Conservation (phyloP, 2,113 vertebrate genomes). For the Turdus rufiventris region DNA sequence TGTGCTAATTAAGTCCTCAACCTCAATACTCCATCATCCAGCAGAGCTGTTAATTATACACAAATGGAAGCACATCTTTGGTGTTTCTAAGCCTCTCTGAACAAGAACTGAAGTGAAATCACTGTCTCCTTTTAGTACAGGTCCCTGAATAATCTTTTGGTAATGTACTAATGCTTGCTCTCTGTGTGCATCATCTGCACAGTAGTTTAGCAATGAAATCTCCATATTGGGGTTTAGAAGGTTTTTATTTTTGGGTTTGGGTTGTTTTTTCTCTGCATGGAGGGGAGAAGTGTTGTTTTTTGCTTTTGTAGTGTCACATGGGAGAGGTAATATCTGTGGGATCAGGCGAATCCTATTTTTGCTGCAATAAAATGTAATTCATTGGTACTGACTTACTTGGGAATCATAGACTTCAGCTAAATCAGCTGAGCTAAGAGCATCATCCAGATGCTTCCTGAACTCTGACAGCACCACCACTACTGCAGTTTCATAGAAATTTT, state of each 20-base stretch:
- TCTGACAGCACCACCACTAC: not conserved
- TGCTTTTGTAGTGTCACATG: not conserved
- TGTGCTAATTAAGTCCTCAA: not conserved
- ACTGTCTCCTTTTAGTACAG: not conserved
- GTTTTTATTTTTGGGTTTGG: not conserved
- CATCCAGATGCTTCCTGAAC: not conserved
- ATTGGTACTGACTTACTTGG: not conserved
- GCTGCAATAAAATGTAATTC: not conserved
- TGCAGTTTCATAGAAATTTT: not conserved
- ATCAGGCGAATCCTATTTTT: not conserved
- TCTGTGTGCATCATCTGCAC: not conserved
- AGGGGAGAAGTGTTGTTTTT: not conserved
- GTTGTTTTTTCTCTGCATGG: not conserved
- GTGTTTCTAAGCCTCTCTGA: conserved; percentile 1
- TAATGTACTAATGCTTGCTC: not conserved
- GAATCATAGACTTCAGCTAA: not conserved
- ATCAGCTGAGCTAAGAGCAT: not conserved
- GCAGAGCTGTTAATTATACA: not conserved
- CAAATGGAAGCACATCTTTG: not conserved
- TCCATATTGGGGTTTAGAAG: not conserved
- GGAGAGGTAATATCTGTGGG: not conserved
- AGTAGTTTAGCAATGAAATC: not conserved
- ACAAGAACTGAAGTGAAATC: not conserved
- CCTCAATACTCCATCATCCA: not conserved
- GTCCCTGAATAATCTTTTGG: not conserved